Percentiles rank a stretch among this genome's conserved stretches.
phyloP scores from a whole-genome alignment of 2,797 vertebrate species.

The Kryptopterus vitreolus region DNA sequence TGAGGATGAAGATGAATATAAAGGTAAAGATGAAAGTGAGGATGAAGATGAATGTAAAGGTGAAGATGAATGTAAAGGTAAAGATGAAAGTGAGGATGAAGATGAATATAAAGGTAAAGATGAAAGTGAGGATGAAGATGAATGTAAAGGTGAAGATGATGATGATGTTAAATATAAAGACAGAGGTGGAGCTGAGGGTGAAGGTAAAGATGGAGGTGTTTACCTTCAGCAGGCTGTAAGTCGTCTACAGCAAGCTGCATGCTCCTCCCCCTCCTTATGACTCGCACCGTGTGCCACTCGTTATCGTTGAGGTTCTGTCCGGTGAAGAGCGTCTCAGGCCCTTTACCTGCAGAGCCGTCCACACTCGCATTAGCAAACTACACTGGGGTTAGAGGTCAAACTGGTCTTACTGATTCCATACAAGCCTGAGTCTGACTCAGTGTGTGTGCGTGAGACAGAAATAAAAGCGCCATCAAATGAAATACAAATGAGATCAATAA shows the following conservation, averaged over 20 bases:
- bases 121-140: too few relatives aligned
- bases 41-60: too few relatives aligned
- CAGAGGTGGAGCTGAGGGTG: not conserved
- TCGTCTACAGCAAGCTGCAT: slow-evolving; percentile 97
- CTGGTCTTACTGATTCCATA: not conserved
- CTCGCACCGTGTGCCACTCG: slow-evolving; percentile 98
- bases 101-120: too few relatives aligned
- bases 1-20: too few relatives aligned
- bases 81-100: too few relatives aligned
- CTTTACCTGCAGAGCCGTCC: slow-evolving; percentile 99
- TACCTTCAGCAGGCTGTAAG: slow-evolving; percentile 93
- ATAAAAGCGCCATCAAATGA: too few relatives aligned
- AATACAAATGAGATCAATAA: not conserved
- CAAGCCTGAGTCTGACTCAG: not conserved
- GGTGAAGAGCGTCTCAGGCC: slow-evolving; percentile 97
- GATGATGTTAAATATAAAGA: too few relatives aligned
- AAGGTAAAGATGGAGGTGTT: not conserved
- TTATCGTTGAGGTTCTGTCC: slow-evolving; percentile 99
- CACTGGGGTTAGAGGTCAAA: slow-evolving; percentile 24
- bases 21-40: too few relatives aligned
- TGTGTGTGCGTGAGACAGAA: not conserved
- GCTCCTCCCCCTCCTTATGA: slow-evolving; percentile 94
- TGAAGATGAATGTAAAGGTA: too few relatives aligned
- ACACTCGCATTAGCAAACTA: slow-evolving; percentile 76
- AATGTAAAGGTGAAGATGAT: too few relatives aligned